Percentiles rank a stretch among this genome's conserved stretches.
Conservation (phyloP, 2,797 vertebrate genomes). For the Spondyliosoma cantharus region DNA sequence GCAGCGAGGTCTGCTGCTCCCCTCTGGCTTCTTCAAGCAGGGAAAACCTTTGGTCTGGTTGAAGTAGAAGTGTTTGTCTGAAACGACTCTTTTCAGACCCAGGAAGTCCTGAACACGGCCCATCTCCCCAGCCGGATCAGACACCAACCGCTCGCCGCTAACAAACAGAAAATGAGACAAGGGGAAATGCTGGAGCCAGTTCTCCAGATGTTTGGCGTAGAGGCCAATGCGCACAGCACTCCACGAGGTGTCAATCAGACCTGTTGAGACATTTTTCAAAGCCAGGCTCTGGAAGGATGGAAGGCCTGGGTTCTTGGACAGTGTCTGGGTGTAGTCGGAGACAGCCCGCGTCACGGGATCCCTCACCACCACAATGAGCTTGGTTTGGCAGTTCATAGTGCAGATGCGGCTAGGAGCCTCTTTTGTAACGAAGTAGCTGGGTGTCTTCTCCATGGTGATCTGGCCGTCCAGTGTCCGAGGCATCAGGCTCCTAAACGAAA, state of each 20-base stretch:
- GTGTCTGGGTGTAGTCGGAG: slow-evolving; percentile 94
- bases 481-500: slow-evolving; percentile 90
- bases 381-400: slow-evolving; percentile 89
- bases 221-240: slow-evolving; percentile 94
- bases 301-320: slow-evolving; percentile 92
- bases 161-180: slow-evolving; percentile 92
- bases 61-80: slow-evolving; percentile 95
- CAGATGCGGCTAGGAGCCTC: slow-evolving; percentile 90
- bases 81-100: slow-evolving; percentile 90
- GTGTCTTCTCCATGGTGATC: slow-evolving; percentile 97
- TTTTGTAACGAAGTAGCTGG: slow-evolving; percentile 95
- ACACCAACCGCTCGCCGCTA: slow-evolving; percentile 92
- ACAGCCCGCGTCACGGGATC: slow-evolving; percentile 93
- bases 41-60: slow-evolving; percentile 97
- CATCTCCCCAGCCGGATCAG: slow-evolving; percentile 91
- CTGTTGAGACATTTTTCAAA: slow-evolving; percentile 89
- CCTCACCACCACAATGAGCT: slow-evolving; percentile 94
- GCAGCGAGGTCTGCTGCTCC: slow-evolving; percentile 89
- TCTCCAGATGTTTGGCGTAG: slow-evolving; percentile 94
- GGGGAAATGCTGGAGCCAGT: slow-evolving; percentile 93
- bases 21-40: slow-evolving; percentile 94
- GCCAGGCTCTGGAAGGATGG: slow-evolving; percentile 91
- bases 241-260: slow-evolving; percentile 91
- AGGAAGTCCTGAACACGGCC: slow-evolving; percentile 95
- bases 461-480: slow-evolving; percentile 92